A percentile compares a stretch with the other conserved stretches of the same genome.
phyloP scores from a whole-genome alignment of 1,140 invertebrate species.

The Caerostris darwini region DNA sequence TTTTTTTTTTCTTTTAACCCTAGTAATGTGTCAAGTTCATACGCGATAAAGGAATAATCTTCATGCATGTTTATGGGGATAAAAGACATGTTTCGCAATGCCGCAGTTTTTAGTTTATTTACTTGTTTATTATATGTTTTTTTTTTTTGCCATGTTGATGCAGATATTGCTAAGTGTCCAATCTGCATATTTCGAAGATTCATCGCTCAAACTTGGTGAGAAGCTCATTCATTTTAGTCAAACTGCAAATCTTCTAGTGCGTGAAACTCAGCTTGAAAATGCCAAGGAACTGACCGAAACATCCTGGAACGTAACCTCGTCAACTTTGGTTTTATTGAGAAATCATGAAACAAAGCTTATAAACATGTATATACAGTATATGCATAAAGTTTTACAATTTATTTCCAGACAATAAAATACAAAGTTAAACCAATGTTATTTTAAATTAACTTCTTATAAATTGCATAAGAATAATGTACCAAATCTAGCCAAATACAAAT shows the following conservation, averaged over 20 bases:
- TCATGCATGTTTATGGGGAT: conserved; percentile 18
- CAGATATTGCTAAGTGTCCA: conserved; percentile 1
- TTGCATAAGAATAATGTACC: too few species aligned
- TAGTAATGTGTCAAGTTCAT: conserved; percentile 20
- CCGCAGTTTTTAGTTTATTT: not conserved
- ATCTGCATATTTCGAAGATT: conserved; percentile 26
- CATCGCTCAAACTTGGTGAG: conserved; percentile 22
- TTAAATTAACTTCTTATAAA: too few species aligned
- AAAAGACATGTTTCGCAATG: conserved; percentile 18
- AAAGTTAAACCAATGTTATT: not conserved
- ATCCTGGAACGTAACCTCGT: conserved; percentile 24
- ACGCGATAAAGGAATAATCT: conserved; percentile 32
- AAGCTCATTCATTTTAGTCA: conserved; percentile 50
- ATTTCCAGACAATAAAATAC: not conserved
- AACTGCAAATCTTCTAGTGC: not conserved
- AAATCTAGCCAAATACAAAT: too few species aligned
- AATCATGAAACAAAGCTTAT: not conserved
- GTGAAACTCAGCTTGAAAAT: not conserved
- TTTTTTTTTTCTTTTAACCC: conserved; percentile 25
- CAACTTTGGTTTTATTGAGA: not conserved
- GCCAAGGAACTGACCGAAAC: conserved; percentile 14
- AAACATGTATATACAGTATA: not conserved
- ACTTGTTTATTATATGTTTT: not conserved
- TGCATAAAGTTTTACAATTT: not conserved
- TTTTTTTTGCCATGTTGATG: not conserved